A percentile compares a stretch with the other conserved stretches of the same genome.
Evolutionary conservation across 2,797 vertebrate species (phyloP).

Genomic region (Melanotaenia trifasciata): DNA sequence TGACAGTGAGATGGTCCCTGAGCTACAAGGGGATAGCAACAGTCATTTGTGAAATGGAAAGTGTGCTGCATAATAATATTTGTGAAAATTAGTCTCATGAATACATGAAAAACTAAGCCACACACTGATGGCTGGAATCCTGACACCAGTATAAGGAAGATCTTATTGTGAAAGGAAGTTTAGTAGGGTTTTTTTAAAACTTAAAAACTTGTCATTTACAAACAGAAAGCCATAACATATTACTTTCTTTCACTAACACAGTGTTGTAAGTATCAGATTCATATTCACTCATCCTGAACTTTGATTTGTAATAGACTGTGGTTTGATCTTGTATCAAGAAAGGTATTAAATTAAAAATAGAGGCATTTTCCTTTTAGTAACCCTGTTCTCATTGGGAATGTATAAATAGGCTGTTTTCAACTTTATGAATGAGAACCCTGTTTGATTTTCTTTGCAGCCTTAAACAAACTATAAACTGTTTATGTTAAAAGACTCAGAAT

Average conservation of each 20-base stretch:
- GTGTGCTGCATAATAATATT: conserved; percentile 77
- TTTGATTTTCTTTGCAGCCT: not conserved
- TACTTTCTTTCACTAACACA: not conserved
- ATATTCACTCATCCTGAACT: not conserved
- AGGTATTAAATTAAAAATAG: not conserved
- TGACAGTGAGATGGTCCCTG: conserved; percentile 71
- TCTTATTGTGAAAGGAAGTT: conserved; percentile 26
- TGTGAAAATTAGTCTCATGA: conserved; percentile 74
- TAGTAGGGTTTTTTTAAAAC: conserved; percentile 13
- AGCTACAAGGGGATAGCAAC: conserved; percentile 47
- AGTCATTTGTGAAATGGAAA: conserved; percentile 65
- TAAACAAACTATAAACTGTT: not conserved
- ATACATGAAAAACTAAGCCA: conserved; percentile 60
- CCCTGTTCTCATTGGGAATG: not conserved
- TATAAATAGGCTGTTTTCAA: not conserved
- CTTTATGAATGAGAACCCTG: not conserved
- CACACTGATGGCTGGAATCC: conserved; percentile 24
- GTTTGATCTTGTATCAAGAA: not conserved
- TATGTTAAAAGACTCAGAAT: not conserved
- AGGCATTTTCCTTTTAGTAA: not conserved
- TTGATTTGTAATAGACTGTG: not conserved
- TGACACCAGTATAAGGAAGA: conserved; percentile 17
- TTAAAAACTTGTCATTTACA: conserved; percentile 10
- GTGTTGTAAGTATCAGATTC: not conserved
- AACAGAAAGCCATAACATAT: not conserved